phyloP scores from a whole-genome alignment of 2,797 vertebrate genomes.

The Hydrophis major region DNA sequence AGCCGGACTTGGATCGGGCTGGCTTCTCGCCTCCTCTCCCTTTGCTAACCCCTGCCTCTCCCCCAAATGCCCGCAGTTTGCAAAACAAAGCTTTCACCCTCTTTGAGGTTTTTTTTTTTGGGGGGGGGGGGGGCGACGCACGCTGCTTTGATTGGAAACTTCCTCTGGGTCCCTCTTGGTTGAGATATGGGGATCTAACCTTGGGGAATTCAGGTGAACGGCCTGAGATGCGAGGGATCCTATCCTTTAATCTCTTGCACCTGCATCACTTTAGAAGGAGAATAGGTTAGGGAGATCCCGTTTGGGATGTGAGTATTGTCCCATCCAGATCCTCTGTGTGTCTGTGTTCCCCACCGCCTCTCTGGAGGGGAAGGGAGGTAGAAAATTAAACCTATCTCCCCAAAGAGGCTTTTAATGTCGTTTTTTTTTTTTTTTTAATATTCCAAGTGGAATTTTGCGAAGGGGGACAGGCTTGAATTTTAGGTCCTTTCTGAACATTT shows the following conservation, averaged over 20 bases:
- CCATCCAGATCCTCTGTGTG: background rate
- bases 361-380: background rate
- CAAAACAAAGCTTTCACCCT: background rate
- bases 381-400: background rate
- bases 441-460: background rate
- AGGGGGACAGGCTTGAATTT: background rate
- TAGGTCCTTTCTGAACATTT: background rate
- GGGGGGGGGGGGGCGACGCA: background rate
- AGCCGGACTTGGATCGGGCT: background rate
- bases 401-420: constrained; percentile 1
- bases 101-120: background rate
- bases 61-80: background rate
- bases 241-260: background rate
- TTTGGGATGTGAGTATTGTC: background rate
- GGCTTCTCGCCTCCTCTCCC: background rate
- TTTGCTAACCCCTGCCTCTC: background rate
- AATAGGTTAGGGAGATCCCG: background rate
- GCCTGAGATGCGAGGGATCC: background rate
- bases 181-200: background rate
- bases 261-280: background rate
- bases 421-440: background rate
- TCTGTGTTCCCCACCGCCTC: background rate
- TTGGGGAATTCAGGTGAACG: background rate
- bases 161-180: background rate
- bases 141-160: background rate